Evolutionary conservation across 1,140 invertebrate genomes (phyloP), one percentile per base, ranked within the genome.

Genomic region (Mesaphorura yosii): DNA sequence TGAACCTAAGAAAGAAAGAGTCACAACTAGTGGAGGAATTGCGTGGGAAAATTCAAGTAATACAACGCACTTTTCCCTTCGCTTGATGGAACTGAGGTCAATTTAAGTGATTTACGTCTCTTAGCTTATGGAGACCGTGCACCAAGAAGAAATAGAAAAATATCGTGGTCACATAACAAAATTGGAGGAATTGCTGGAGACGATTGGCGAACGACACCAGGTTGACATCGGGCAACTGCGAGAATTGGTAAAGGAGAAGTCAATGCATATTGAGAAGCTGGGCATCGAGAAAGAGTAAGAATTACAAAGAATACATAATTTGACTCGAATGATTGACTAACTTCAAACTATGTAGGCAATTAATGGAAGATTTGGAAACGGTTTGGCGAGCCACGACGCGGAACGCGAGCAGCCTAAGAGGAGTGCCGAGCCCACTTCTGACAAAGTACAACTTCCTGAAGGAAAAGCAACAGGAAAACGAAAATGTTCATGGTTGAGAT

Each of bases 221-320:
- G 65, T 68, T 47, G 75, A 78, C 65, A 56, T 75, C 26, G 64
- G 71, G 38, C 65, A 70, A 28, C 65, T 78, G 12, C 69, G 72
- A 52, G 60, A 69, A 51, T 54, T 76, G 23, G 62, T 78, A 23
- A 67, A 65, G 28, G 66, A 74, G 46, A 75, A 73, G 48, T 72
- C 75, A 48, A 66, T 66, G 7, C 51, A 68, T 34, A 73, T 76
- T 44, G 67, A 65, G 38, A 69, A 66, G 46, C 57, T 74, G 19
- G 65, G 68, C 44, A 65, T 65, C 37, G 69, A 72, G 52, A 73
- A 72, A 52, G 61, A 29, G 60, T 65, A 53, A 48, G 15, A 44
- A 20, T 26, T 51, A 20, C 41, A 22, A 41, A 53, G 40, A 1
- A 42, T 26, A 31, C 12, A n/a, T 19, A 12, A 20, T 14, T 31